Evolutionary conservation across 1,140 invertebrate genomes (phyloP).

Genomic region (Drosophila jambulina): DNA sequence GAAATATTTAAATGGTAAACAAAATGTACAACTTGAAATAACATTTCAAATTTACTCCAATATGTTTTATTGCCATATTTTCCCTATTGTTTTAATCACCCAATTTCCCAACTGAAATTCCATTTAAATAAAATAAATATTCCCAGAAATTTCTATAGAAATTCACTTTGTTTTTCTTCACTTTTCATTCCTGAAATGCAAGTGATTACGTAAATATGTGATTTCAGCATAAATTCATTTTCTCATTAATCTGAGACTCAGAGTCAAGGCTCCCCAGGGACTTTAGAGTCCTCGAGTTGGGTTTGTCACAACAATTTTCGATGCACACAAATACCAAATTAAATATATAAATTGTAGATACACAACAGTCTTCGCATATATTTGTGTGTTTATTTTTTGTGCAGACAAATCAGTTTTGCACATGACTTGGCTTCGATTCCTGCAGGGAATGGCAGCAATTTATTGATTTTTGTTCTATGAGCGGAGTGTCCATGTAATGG

Average conservation of each 20-base stretch:
- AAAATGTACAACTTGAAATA: no score
- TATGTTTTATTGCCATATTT: no score
- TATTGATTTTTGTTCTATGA: constrained; percentile 41
- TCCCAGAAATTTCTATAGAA: neutral
- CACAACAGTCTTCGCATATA: neutral
- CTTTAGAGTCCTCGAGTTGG: neutral
- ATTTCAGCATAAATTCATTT: constrained; percentile 7
- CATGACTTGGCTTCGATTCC: constrained; percentile 29
- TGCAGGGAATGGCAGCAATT: constrained; percentile 1
- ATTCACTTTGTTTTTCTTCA: neutral
- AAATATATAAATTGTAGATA: constrained; percentile 15
- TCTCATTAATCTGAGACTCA: constrained; percentile 1
- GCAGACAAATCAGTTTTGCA: constrained; percentile 50
- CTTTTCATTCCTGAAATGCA: neutral
- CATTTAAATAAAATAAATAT: neutral
- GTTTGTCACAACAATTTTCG: constrained; percentile 33
- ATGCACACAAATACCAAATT: constrained; percentile 17
- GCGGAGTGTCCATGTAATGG: constrained; percentile 31
- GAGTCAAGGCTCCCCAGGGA: constrained; percentile 4
- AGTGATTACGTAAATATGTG: neutral
- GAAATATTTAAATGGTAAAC: no score
- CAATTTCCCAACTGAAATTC: neutral
- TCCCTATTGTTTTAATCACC: neutral
- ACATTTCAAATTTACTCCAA: no score
- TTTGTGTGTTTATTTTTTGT: neutral